Evolutionary conservation across 2,797 vertebrate species (phyloP).

Genomic region (Hirundo rustica): DNA sequence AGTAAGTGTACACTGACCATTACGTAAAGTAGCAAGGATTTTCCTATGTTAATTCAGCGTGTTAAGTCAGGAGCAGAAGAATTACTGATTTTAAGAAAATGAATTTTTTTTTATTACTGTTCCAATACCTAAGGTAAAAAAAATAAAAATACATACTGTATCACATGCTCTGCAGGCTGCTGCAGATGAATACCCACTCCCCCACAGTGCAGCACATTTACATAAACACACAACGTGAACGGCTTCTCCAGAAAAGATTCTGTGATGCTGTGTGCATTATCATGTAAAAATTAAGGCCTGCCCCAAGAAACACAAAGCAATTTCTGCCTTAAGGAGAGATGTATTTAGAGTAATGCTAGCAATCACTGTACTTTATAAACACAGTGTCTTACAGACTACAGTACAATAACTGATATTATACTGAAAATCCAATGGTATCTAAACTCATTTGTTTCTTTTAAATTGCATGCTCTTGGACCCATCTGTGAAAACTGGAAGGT

Average conservation of each 20-base stretch:
- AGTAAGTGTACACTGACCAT: background rate
- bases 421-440: conserved; percentile 19
- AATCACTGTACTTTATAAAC: conserved; percentile 14
- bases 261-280: background rate
- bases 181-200: conserved; percentile 18
- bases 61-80: conserved; percentile 28
- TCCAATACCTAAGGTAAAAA: conserved; percentile 29
- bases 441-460: conserved; percentile 68
- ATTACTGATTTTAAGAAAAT: conserved; percentile 39
- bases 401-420: conserved; percentile 18
- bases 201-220: conserved; percentile 52
- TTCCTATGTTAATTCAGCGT: conserved; percentile 11
- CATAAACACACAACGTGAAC: conserved; percentile 47
- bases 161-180: conserved; percentile 7
- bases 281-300: background rate
- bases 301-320: conserved; percentile 6
- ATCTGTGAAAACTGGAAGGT: conserved; percentile 73
- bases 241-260: conserved; percentile 42
- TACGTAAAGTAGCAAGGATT: background rate
- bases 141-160: background rate
- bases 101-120: conserved; percentile 46
- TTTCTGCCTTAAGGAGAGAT: background rate
- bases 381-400: conserved; percentile 17
- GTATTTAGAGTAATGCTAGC: background rate
- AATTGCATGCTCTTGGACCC: conserved; percentile 72